phyloP scores from a whole-genome alignment of 2,113 vertebrate genomes.

The Hippocampus comes region DNA sequence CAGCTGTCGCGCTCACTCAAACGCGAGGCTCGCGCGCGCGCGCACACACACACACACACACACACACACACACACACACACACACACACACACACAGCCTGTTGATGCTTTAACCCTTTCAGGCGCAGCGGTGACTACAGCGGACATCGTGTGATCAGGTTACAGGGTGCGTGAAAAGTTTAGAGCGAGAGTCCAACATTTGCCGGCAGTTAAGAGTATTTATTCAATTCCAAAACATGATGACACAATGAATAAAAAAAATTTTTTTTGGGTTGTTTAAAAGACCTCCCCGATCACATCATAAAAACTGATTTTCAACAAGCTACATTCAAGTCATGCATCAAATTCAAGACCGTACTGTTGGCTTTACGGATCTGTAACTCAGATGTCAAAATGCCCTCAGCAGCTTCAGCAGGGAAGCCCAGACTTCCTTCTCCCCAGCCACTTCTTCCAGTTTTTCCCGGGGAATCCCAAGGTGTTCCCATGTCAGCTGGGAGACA shows the following conservation, averaged over 20 bases:
- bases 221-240: not conserved
- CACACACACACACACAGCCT: constrained; percentile 24
- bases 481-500: too few relatives aligned
- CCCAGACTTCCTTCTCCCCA: too few relatives aligned
- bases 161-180: not conserved
- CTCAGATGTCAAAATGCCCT: not conserved
- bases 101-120: not conserved
- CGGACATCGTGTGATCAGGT: too few relatives aligned
- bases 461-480: too few relatives aligned
- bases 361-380: not conserved
- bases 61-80: too few relatives aligned
- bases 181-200: not conserved
- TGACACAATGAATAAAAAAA: not conserved
- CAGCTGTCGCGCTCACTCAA: constrained; percentile 43
- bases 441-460: too few relatives aligned
- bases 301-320: not conserved
- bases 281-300: not conserved
- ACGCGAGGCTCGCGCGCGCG: not conserved
- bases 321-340: not conserved
- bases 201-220: not conserved
- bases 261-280: not conserved
- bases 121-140: too few relatives aligned
- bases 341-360: not conserved
- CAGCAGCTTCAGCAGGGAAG: too few relatives aligned
- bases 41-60: constrained; percentile 4